phyloP scores from a whole-genome alignment of 2,888 invertebrate genomes.

The Argyresthia albistria region DNA sequence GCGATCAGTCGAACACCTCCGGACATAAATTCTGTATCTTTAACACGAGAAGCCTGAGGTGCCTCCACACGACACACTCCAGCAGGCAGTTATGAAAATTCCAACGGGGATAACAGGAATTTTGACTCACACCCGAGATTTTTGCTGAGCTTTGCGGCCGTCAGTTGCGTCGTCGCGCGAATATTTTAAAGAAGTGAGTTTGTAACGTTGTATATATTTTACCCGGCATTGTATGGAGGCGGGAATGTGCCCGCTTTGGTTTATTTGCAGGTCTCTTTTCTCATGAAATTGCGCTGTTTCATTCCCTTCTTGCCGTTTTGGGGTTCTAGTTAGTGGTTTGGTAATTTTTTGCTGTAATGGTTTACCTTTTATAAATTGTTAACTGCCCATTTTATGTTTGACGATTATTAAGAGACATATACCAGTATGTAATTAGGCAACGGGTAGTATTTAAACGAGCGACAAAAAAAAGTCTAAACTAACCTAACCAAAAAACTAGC shows the following conservation, averaged over 20 bases:
- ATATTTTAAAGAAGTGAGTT: conserved; percentile 61
- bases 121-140: conserved; percentile 61
- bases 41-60: conserved; percentile 46
- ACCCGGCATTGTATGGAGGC: conserved; percentile 63
- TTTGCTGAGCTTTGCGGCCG: conserved; percentile 63
- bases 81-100: conserved; percentile 60
- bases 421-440: too few relatives aligned
- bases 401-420: too few relatives aligned
- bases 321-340: conserved; percentile 55
- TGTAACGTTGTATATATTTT: conserved; percentile 55
- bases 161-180: conserved; percentile 30
- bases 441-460: too few relatives aligned
- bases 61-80: conserved; percentile 30
- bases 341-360: conserved; percentile 47
- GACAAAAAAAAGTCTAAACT: too few relatives aligned
- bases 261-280: conserved; percentile 64
- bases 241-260: conserved; percentile 66
- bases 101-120: conserved; percentile 44
- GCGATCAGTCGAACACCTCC: conserved; percentile 30
- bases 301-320: conserved; percentile 64
- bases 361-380: conserved; percentile 47
- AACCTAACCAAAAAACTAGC: too few relatives aligned
- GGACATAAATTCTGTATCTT: conserved; percentile 53
- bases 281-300: conserved; percentile 67
- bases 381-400: conserved; percentile 17